These are phyloP conservation scores for Lordiphosa fenestrarum DNA, from an alignment of 2,888 invertebrate species.

Conservation along the genomic window DNA sequence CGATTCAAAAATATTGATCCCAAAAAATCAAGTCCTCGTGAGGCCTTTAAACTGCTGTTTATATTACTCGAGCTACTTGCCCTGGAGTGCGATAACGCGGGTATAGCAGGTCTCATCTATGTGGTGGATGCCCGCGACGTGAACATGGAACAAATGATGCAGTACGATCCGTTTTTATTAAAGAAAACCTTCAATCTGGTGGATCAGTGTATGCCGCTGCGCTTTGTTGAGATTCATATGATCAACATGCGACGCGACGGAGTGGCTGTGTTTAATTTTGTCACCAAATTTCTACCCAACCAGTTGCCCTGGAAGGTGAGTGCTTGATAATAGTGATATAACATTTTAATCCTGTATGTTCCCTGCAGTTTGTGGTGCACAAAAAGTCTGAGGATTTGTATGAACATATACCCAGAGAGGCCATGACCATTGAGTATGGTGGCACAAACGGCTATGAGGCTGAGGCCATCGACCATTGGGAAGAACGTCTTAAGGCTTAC, in stretches of 20 bases:
- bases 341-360: not conserved
- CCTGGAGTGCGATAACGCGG: slow-evolving; percentile 64
- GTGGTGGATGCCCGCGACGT: slow-evolving; percentile 70
- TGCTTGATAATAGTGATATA: not conserved
- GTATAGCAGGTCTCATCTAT: slow-evolving; percentile 57
- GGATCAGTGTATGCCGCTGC: slow-evolving; percentile 67
- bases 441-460: slow-evolving; percentile 69
- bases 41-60: slow-evolving; percentile 70
- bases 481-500: slow-evolving; percentile 44
- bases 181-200: slow-evolving; percentile 63
- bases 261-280: slow-evolving; percentile 59
- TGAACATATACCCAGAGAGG: slow-evolving; percentile 65
- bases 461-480: slow-evolving; percentile 69
- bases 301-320: slow-evolving; percentile 66
- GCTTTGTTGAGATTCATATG: slow-evolving; percentile 66
- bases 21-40: slow-evolving; percentile 56
- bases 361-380: slow-evolving; percentile 66
- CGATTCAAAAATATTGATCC: slow-evolving; percentile 68
- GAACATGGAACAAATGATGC: slow-evolving; percentile 68
- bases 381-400: slow-evolving; percentile 73
- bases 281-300: slow-evolving; percentile 62
- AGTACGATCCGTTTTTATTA: slow-evolving; percentile 64
- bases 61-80: slow-evolving; percentile 70
- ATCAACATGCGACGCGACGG: slow-evolving; percentile 70
- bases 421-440: slow-evolving; percentile 71